phyloP scores from a whole-genome alignment of 2,797 vertebrate species.

The Lindbergichthys nudifrons region DNA sequence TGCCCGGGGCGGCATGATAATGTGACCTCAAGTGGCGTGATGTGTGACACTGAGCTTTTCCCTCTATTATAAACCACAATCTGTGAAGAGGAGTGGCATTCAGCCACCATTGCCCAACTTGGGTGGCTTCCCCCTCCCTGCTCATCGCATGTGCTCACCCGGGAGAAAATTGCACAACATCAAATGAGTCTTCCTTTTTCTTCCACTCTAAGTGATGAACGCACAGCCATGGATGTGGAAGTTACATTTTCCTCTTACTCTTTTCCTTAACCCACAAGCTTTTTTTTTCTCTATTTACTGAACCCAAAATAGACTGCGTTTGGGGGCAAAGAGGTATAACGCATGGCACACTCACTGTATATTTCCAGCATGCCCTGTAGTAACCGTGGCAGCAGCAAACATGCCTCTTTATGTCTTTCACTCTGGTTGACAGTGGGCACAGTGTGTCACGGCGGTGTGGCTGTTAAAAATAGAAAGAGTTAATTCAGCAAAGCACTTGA shows the following conservation, averaged over 20 bases:
- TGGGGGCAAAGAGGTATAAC: constrained; percentile 30
- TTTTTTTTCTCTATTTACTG: constrained; percentile 46
- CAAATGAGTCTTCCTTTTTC: constrained; percentile 48
- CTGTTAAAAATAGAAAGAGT: constrained; percentile 65
- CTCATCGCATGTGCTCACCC: constrained; percentile 31
- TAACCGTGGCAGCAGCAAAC: constrained; percentile 33
- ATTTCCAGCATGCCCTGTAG: constrained; percentile 51
- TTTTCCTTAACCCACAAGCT: constrained; percentile 45
- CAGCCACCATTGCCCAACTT: constrained; percentile 57
- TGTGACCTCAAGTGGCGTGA: constrained; percentile 58
- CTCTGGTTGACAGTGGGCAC: constrained; percentile 38
- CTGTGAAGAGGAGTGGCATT: constrained; percentile 50
- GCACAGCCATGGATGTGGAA: constrained; percentile 43
- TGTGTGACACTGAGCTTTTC: constrained; percentile 62
- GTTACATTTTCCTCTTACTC: constrained; percentile 58
- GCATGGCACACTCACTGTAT: constrained; percentile 38
- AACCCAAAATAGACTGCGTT: constrained; percentile 61
- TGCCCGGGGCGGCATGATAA: constrained; percentile 34
- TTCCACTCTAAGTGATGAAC: constrained; percentile 45
- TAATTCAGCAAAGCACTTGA: constrained; percentile 51
- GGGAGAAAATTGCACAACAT: constrained; percentile 59
- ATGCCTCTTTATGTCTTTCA: constrained; percentile 32
- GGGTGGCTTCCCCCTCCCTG: constrained; percentile 53
- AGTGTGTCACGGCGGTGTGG: constrained; percentile 42
- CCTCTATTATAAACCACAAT: constrained; percentile 61